These are phyloP conservation scores for Ceratosolen fusciceps DNA, from an alignment of 1,140 invertebrate species.

Conservation along the genomic window DNA sequence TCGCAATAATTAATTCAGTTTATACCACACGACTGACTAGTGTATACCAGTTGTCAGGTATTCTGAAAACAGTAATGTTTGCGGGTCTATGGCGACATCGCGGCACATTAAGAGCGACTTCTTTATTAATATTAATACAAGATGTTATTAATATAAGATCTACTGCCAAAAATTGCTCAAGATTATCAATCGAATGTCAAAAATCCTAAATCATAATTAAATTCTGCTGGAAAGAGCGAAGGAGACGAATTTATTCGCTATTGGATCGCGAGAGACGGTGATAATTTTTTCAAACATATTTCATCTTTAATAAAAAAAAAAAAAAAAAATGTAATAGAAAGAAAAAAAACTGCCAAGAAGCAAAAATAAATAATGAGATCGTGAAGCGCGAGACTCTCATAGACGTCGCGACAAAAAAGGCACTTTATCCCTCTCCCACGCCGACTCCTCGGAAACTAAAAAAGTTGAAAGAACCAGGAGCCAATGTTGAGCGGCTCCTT, in stretches of 20 bases:
- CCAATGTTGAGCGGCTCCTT: neutral
- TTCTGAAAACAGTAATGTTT: neutral
- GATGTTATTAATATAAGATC: too few relatives aligned
- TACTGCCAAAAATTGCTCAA: too few relatives aligned
- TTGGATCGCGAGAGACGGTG: neutral
- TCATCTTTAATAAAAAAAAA: too few relatives aligned
- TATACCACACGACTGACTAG: neutral
- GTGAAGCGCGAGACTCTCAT: neutral
- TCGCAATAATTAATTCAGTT: conserved; percentile 16
- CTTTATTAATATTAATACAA: too few relatives aligned
- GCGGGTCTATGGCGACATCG: neutral
- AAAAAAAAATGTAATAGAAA: too few relatives aligned
- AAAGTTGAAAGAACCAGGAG: neutral
- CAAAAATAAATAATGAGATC: neutral
- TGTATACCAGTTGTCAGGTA: neutral
- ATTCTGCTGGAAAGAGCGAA: neutral
- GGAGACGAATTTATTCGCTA: conserved; percentile 1
- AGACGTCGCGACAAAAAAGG: neutral
- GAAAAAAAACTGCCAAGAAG: neutral
- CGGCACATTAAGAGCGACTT: conserved; percentile 2
- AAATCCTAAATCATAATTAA: neutral
- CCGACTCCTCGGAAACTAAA: neutral
- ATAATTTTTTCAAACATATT: conserved; percentile 27
- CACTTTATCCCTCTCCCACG: neutral
- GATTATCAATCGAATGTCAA: too few relatives aligned